These are phyloP conservation scores for Colaptes auratus DNA, from an alignment of 2,113 vertebrate species.

Conservation along the genomic window DNA sequence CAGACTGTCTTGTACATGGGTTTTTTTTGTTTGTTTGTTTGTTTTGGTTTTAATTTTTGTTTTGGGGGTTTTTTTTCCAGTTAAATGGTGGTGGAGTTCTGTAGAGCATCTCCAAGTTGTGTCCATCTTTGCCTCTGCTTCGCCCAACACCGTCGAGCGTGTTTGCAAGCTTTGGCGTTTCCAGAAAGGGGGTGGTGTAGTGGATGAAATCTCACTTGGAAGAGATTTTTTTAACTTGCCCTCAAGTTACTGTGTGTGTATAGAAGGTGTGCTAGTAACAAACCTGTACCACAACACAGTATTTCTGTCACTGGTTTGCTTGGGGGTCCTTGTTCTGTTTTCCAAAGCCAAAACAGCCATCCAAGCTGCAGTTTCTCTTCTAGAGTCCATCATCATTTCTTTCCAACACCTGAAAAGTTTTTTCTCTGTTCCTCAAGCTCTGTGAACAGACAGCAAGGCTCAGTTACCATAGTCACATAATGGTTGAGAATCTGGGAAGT, in stretches of 20 bases:
- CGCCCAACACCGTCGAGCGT: constrained; percentile 12
- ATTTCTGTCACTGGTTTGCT: constrained; percentile 76
- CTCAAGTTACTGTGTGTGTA: constrained; percentile 39
- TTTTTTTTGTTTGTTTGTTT: constrained; percentile 55
- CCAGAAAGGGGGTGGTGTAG: constrained; percentile 18
- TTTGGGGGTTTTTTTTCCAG: no score
- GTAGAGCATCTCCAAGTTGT: constrained; percentile 51
- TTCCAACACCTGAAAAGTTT: constrained; percentile 56
- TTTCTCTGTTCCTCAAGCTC: constrained; percentile 53
- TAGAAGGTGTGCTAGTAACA: constrained; percentile 70
- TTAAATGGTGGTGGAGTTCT: constrained; percentile 48
- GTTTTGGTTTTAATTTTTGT: no score
- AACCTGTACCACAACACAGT: constrained; percentile 76
- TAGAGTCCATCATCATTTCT: constrained; percentile 65
- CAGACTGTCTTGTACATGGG: constrained; percentile 76
- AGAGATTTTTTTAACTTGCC: constrained; percentile 60
- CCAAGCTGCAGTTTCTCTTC: constrained; percentile 73
- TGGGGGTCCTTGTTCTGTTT: constrained; percentile 42
- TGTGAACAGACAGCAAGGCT: constrained; percentile 70
- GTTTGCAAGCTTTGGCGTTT: constrained; percentile 39
- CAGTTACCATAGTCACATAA: constrained; percentile 64
- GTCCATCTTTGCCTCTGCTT: constrained; percentile 26
- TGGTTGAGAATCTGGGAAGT: constrained; percentile 58
- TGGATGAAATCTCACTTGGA: constrained; percentile 45
- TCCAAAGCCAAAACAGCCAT: constrained; percentile 73